Evolutionary conservation across 1,140 invertebrate species (phyloP).

Genomic region (Apis laboriosa): DNA sequence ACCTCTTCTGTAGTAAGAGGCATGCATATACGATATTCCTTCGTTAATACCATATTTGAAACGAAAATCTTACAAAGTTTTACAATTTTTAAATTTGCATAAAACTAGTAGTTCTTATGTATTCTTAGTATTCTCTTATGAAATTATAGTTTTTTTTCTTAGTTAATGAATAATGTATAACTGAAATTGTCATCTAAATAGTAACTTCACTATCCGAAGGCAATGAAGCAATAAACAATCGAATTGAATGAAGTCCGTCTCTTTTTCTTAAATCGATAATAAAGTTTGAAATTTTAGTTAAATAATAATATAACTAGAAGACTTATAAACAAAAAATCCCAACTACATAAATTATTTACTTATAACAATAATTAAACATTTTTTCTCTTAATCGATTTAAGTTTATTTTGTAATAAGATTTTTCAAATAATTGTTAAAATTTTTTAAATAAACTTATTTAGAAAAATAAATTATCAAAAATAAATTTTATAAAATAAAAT

Average conservation of each 20-base stretch:
- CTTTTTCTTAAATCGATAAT: slow-evolving; percentile 32
- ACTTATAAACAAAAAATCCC: neutral
- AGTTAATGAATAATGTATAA: neutral
- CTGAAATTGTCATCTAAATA: slow-evolving; percentile 38
- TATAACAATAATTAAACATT: neutral
- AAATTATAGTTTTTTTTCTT: neutral
- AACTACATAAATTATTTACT: neutral
- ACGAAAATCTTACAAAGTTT: neutral
- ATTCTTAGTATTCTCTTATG: too few relatives aligned
- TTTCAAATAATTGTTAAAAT: neutral
- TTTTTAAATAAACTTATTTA: neutral
- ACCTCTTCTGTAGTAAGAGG: slow-evolving; percentile 95
- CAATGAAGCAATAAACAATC: slow-evolving; percentile 37
- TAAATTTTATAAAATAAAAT: neutral
- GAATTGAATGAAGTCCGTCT: slow-evolving; percentile 11
- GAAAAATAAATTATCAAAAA: neutral
- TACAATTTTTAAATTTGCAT: neutral
- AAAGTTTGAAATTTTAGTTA: neutral
- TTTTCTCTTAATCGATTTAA: neutral
- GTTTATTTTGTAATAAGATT: neutral
- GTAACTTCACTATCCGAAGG: neutral
- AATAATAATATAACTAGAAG: neutral
- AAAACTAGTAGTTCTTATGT: neutral
- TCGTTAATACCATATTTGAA: slow-evolving; percentile 87
- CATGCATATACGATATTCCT: slow-evolving; percentile 96